A percentile compares a stretch with the other conserved stretches of the same genome.
Conservation (phyloP, 2,113 vertebrate genomes). For the Petrocephalus zakoni region DNA sequence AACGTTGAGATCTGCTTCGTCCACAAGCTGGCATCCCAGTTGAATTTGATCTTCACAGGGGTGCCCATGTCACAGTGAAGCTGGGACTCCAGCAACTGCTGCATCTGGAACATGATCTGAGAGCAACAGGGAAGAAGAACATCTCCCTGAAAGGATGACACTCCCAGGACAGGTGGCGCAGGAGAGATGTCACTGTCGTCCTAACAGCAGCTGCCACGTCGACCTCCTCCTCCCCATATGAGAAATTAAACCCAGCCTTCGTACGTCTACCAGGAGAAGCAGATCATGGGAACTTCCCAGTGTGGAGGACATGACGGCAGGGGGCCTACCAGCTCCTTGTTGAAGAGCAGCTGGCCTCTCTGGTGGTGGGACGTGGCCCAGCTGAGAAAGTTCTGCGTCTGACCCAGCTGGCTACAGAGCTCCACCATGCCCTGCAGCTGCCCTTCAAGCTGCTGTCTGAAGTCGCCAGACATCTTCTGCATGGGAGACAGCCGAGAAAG, state of each 20-base stretch:
- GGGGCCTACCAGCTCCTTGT: slow-evolving; percentile 83
- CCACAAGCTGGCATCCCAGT: slow-evolving; percentile 97
- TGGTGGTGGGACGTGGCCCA: slow-evolving; percentile 89
- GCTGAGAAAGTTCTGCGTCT: slow-evolving; percentile 90
- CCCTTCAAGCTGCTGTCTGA: slow-evolving; percentile 80
- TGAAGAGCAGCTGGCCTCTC: slow-evolving; percentile 87
- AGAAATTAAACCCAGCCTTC: background rate
- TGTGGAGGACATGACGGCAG: background rate
- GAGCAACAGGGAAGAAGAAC: slow-evolving; percentile 17
- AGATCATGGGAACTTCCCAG: background rate
- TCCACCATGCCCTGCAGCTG: slow-evolving; percentile 83
- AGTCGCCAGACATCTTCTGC: slow-evolving; percentile 84
- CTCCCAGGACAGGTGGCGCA: background rate
- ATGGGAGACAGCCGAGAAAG: slow-evolving; percentile 12
- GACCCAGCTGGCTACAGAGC: slow-evolving; percentile 84
- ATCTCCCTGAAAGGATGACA: background rate
- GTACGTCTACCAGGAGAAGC: background rate
- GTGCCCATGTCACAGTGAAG: slow-evolving; percentile 67
- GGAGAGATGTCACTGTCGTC: background rate
- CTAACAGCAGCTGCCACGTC: background rate
- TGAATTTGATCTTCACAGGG: slow-evolving; percentile 87
- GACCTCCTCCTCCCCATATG: background rate
- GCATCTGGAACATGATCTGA: slow-evolving; percentile 94
- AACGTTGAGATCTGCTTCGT: slow-evolving; percentile 85
- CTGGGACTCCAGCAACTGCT: slow-evolving; percentile 78